phyloP scores from a whole-genome alignment of 2,888 invertebrate genomes.

The Eilema caniola region DNA sequence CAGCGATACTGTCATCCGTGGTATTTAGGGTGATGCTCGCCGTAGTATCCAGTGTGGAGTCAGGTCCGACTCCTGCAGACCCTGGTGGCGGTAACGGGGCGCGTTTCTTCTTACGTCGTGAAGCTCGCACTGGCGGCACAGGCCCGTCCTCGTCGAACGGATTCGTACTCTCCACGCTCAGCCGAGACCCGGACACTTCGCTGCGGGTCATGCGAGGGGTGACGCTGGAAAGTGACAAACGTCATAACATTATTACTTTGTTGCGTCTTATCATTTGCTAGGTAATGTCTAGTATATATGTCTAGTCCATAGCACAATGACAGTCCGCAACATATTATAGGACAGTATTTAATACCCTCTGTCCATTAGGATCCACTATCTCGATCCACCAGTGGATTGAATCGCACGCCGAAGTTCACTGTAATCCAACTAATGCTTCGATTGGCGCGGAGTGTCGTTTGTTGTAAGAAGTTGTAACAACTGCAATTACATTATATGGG shows the following conservation, averaged over 20 bases:
- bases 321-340: not conserved
- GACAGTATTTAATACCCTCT: too few relatives aligned
- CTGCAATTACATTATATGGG: not conserved
- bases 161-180: constrained; percentile 87
- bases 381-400: too few relatives aligned
- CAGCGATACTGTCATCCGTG: constrained; percentile 59
- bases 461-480: not conserved
- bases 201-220: constrained; percentile 81
- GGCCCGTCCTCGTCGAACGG: constrained; percentile 87
- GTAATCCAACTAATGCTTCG: too few relatives aligned
- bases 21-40: constrained; percentile 54
- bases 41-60: constrained; percentile 51
- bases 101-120: constrained; percentile 88
- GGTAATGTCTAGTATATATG: not conserved
- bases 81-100: constrained; percentile 87
- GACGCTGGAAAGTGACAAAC: constrained; percentile 55
- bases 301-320: not conserved
- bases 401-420: too few relatives aligned
- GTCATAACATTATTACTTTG: not conserved
- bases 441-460: not conserved
- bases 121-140: constrained; percentile 83
- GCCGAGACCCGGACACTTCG: constrained; percentile 84
- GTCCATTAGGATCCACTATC: too few relatives aligned
- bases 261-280: not conserved
- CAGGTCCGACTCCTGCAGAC: constrained; percentile 48